These are phyloP conservation scores for Naso thynnoides DNA, from an alignment of 2,797 vertebrate species.

Conservation along the genomic window DNA sequence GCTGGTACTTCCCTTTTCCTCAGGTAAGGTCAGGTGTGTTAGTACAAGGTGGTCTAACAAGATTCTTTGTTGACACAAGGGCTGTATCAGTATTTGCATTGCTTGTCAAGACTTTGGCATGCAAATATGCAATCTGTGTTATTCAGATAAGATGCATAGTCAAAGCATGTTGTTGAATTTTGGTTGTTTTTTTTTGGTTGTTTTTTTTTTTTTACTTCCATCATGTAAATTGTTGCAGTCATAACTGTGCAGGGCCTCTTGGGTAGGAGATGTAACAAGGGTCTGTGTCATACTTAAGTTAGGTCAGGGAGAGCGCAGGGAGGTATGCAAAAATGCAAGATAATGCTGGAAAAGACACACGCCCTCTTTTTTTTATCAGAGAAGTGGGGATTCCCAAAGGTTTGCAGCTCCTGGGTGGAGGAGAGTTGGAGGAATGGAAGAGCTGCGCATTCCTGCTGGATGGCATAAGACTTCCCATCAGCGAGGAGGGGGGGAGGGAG, in stretches of 20 bases:
- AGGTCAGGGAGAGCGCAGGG: not conserved
- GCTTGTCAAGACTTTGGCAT: not conserved
- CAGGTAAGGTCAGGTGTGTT: conserved; percentile 13
- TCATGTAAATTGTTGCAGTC: not conserved
- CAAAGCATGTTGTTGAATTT: not conserved
- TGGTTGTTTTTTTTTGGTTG: not conserved
- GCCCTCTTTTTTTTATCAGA: conserved; percentile 22
- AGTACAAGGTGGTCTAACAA: not conserved
- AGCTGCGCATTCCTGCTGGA: conserved; percentile 81
- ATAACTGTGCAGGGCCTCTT: not conserved
- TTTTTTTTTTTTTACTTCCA: not conserved
- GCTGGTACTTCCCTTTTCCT: not conserved
- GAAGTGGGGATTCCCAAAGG: conserved; percentile 68
- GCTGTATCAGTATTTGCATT: not conserved
- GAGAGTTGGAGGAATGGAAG: conserved; percentile 63
- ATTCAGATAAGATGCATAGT: not conserved
- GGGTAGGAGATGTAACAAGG: not conserved
- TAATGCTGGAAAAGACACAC: conserved; percentile 4
- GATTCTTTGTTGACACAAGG: not conserved
- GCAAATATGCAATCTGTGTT: conserved; percentile 1
- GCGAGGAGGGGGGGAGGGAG: conserved; percentile 21
- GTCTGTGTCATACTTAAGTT: not conserved
- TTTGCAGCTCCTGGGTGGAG: conserved; percentile 65
- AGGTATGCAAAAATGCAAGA: not conserved
- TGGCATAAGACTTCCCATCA: conserved; percentile 85